Evolutionary conservation across 1,140 invertebrate species (phyloP).

Genomic region (Bradysia coprophila): DNA sequence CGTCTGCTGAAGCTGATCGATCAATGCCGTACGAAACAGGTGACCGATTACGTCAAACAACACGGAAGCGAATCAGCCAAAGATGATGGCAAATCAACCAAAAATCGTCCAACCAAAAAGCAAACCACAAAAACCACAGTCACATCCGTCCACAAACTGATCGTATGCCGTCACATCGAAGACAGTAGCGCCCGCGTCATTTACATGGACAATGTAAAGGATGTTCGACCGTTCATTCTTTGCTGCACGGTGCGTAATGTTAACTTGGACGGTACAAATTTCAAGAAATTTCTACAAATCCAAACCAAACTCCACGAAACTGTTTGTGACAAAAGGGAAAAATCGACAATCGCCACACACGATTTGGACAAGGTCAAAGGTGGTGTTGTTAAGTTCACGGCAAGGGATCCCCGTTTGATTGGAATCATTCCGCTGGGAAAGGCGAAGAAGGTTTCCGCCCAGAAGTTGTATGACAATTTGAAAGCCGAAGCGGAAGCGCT

Average conservation of each 20-base stretch:
- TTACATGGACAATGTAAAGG: slow-evolving; percentile 23
- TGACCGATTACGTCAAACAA: slow-evolving; percentile 42
- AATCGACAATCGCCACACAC: slow-evolving; percentile 66
- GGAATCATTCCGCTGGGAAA: slow-evolving; percentile 44
- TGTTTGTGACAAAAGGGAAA: slow-evolving; percentile 55
- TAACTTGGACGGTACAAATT: slow-evolving; percentile 37
- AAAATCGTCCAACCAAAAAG: slow-evolving; percentile 29
- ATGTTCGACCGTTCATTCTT: slow-evolving; percentile 47
- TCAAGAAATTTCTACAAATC: slow-evolving; percentile 62
- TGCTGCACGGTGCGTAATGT: slow-evolving; percentile 51
- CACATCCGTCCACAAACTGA: slow-evolving; percentile 7
- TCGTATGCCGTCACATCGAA: neutral
- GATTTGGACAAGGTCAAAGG: slow-evolving; percentile 42
- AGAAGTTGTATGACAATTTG: slow-evolving; percentile 42
- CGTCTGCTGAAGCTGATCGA: slow-evolving; percentile 50
- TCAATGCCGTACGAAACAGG: slow-evolving; percentile 45
- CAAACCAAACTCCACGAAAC: slow-evolving; percentile 67
- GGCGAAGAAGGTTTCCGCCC: slow-evolving; percentile 36
- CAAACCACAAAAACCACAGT: slow-evolving; percentile 19
- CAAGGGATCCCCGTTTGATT: slow-evolving; percentile 35
- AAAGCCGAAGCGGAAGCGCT: slow-evolving; percentile 53
- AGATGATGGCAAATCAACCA: slow-evolving; percentile 11
- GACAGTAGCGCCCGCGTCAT: neutral
- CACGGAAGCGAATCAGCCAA: slow-evolving; percentile 29
- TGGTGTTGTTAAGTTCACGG: slow-evolving; percentile 45